Base-by-base conservation (phyloP, 2,797 vertebrate genomes). In the Anabas testudineus region DNA sequence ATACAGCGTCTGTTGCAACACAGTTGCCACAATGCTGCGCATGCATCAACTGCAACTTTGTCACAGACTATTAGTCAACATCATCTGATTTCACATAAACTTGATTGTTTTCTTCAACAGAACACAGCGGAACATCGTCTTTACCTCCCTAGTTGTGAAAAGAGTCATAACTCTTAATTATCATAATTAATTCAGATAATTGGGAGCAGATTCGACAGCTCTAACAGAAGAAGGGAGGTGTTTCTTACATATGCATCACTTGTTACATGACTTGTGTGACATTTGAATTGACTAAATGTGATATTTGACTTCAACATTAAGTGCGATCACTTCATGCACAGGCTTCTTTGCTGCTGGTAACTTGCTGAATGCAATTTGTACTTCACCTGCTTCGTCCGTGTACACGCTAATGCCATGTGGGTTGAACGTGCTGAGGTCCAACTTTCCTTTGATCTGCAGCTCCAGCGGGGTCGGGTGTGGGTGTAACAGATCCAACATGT, bases 331-430 rank as follows among this genome's bases (percentile, higher is more conserved):
- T 24, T 39, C 4, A 48, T 12, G 3, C 16, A 47, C 2, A 41
- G 34, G 46, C 3, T 30, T 65, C 12, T 47, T 48, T 52, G 26
- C 21, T 32, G 5, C 46, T 32, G 3, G 28, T 18, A 16, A 12
- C 0, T 30, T 49, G 22, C 30, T 54, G 14, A 18, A 34, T 3
- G 21, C 0, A 28, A 28, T 48, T 47, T 49, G 56, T 22, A 56
- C 18, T 1, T 74, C 28, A 96, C 95, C 95, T 89, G 73, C 58
- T 34, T 93, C 86, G 67, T 95, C 93, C 10, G 82, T 70, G 15
- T 94, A 97, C 0, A 92, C 83, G 78, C 96, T 97, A 49, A 98
- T 95, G 55, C 96, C 97, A 52, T 97, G 96, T 65, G 97, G 97
- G 73, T 94, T 96, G 84, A 98, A 97, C 0, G 94, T 94, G 0